A percentile compares a stretch with the other conserved stretches of the same genome.
phyloP scores from a whole-genome alignment of 2,888 invertebrate species.

The Bugula neritina region DNA sequence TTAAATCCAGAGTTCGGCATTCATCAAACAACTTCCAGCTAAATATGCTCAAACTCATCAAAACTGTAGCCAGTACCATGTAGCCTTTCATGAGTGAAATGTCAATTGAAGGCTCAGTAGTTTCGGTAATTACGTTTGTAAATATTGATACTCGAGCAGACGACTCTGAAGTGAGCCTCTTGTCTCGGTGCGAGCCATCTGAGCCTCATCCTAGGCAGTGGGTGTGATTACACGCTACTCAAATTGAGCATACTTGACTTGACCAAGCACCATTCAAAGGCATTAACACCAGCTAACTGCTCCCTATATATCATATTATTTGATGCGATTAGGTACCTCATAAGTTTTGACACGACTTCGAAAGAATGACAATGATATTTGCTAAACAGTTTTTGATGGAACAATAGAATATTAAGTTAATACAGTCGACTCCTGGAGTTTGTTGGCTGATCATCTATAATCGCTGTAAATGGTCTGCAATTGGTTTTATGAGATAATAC shows the following conservation, averaged over 20 bases:
- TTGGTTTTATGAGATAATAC: too few relatives aligned
- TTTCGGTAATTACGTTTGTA: constrained; percentile 22
- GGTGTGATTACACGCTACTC: constrained; percentile 26
- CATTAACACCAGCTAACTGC: constrained; percentile 26
- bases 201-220: background rate
- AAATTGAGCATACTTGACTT: constrained; percentile 5
- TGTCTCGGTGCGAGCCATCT: background rate
- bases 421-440: background rate
- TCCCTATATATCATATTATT: constrained; percentile 3
- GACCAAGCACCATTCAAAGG: constrained; percentile 23
- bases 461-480: too few relatives aligned
- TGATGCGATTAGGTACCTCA: constrained; percentile 10
- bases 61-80: background rate
- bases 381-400: constrained; percentile 22
- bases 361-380: constrained; percentile 26
- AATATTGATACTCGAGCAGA: constrained; percentile 21
- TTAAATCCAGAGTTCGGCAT: too few relatives aligned
- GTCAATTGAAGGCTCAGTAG: constrained; percentile 17
- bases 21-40: background rate
- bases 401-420: constrained; percentile 19
- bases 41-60: background rate
- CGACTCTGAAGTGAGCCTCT: constrained; percentile 14
- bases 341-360: constrained; percentile 24
- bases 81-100: constrained; percentile 17
- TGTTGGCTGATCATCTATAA: background rate